phyloP scores from a whole-genome alignment of 30 jellyfish, hydroid and myxozoan genomes.

The Catostylus mosaicus region DNA sequence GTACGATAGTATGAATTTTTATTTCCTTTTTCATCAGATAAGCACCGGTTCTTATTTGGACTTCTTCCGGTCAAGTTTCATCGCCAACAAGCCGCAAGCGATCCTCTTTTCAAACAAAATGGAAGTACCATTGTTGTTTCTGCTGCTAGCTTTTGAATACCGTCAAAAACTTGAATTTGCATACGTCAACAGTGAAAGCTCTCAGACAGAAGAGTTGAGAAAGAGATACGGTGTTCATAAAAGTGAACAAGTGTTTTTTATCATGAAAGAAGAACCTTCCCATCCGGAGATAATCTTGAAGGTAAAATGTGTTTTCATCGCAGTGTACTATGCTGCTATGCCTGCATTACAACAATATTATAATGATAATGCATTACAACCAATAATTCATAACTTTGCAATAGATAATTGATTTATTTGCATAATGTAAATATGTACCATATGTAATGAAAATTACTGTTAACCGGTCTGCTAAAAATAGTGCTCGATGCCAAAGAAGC shows the following conservation, averaged over 20 bases:
- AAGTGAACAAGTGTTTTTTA: conserved; percentile 70
- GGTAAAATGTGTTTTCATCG: too few species aligned
- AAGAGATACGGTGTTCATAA: conserved; percentile 59
- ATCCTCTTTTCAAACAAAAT: conserved; percentile 63
- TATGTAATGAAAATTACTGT: too few species aligned
- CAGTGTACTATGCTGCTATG: too few species aligned
- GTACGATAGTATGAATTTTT: too few species aligned
- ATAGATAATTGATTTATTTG: too few species aligned
- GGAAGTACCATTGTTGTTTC: conserved; percentile 72
- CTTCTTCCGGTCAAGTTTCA: conserved; percentile 73
- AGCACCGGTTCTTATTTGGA: conserved; percentile 21
- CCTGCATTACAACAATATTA: too few species aligned
- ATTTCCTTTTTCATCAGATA: conserved; percentile 36
- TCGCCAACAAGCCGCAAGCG: conserved; percentile 84
- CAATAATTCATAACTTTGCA: too few species aligned
- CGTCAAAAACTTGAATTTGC: conserved; percentile 74
- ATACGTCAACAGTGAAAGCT: conserved; percentile 54
- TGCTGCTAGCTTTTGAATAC: conserved; percentile 73
- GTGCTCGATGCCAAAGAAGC: too few species aligned
- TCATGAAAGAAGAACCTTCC: conserved; percentile 91
- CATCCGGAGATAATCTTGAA: conserved; percentile 67
- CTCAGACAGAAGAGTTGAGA: conserved; percentile 24
- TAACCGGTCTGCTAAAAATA: too few species aligned
- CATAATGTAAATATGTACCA: too few species aligned
- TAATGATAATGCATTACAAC: too few species aligned